Percentiles rank a stretch among this genome's conserved stretches.
These are phyloP conservation scores for Serinus canaria DNA, from an alignment of 2,113 vertebrate genomes.

Conservation along the genomic window DNA sequence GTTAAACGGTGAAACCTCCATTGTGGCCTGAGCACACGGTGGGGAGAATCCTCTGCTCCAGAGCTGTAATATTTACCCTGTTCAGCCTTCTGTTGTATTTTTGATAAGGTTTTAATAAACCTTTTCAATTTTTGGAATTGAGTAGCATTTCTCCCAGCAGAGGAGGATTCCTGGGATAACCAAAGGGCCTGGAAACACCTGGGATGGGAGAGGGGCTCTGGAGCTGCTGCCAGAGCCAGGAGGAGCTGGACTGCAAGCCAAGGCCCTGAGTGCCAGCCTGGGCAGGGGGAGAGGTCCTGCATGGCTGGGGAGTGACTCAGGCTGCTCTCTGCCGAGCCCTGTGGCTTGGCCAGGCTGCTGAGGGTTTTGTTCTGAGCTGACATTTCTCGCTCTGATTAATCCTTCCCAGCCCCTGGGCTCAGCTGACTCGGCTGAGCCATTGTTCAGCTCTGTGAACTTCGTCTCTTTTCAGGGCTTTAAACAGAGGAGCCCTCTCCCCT, in stretches of 20 bases:
- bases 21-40: not conserved
- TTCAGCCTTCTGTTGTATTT: not conserved
- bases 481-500: constrained; percentile 43
- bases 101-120: not conserved
- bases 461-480: constrained; percentile 46
- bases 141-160: not conserved
- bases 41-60: not conserved
- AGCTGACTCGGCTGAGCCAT: constrained; percentile 61
- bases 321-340: not conserved
- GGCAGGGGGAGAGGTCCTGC: not conserved
- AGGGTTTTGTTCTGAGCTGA: constrained; percentile 43
- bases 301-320: constrained; percentile 22
- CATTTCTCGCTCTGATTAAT: constrained; percentile 68
- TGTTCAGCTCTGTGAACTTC: constrained; percentile 43
- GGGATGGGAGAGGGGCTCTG: not conserved
- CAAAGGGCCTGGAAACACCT: not conserved
- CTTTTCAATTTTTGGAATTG: not conserved
- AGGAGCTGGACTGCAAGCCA: not conserved
- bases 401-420: constrained; percentile 47
- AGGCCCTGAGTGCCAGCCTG: not conserved
- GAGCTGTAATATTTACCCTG: not conserved
- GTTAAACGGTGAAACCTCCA: not conserved
- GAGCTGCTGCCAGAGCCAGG: not conserved
- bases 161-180: not conserved
- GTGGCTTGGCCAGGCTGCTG: constrained; percentile 46